Evolutionary conservation across 2,888 invertebrate genomes (phyloP), one percentile per base, ranked within the genome.

Genomic region (Neelides folsomi): DNA sequence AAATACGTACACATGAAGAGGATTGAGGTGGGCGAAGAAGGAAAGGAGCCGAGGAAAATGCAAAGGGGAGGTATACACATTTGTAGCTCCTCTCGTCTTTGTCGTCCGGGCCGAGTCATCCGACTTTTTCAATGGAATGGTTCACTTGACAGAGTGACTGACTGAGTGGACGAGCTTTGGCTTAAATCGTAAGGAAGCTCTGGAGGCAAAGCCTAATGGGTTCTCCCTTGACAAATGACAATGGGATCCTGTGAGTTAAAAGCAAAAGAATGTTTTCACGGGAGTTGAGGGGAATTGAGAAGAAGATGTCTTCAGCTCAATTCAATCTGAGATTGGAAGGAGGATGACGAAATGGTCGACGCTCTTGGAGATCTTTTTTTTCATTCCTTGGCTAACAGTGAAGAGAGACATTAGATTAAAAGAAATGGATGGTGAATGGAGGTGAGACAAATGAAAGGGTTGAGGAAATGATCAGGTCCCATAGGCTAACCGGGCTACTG

Each of bases 241-340:
- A 41, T 44, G 41, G 47, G 16, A 38, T 7, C 27, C 16, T 37
- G 15, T 18, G 18, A 12, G 51, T 49, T 57, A 57, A 57, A 57
- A 57, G 57, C 57, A 57, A 57, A 57, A 57, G 52, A 57, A 57
- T 57, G 57, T 57, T 57, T 54, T 50, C 47, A 40, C 40, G 51
- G 46, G 51, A 34, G 46, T 45, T 45, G 39, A 37, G 39, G 47
- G 38, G 20, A 47, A 35, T 44, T 35, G 37, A 27, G 54, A 54
- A 51, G 51, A 51, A 51, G 51, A 51, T 48, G 54, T 54, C 51
- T 54, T 36, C 45, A 27, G 7, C 4, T 27, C 4, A 27, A 27
- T 27, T 27, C 4, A 27, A 27, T 27, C 27, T 7, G 27, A 27
- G 27, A 27, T 27, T 27, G 27, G 27, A 27, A 27, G 27, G 27